Conservation (phyloP, 2,797 vertebrate species). For the Acanthurus lineatus region DNA sequence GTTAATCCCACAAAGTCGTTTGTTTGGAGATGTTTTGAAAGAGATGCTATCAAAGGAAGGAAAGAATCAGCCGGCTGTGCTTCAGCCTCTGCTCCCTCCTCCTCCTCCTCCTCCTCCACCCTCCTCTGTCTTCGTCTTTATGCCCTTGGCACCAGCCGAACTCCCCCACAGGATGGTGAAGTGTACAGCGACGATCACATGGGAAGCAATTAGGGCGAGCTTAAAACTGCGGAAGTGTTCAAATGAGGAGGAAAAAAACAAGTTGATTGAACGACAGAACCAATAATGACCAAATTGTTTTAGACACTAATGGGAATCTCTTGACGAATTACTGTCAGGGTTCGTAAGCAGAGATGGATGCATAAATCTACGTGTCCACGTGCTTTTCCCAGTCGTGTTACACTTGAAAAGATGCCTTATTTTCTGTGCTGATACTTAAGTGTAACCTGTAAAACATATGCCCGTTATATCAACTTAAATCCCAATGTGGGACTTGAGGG, state of each 20-base stretch:
- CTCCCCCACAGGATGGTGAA: slow-evolving; percentile 64
- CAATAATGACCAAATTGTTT: slow-evolving; percentile 66
- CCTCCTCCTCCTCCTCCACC: slow-evolving; percentile 10
- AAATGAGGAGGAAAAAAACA: slow-evolving; percentile 44
- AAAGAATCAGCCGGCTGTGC: slow-evolving; percentile 26
- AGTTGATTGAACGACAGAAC: slow-evolving; percentile 69
- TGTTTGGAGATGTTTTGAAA: slow-evolving; percentile 63
- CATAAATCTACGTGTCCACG: not conserved
- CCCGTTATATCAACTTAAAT: not conserved
- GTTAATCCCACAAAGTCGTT: slow-evolving; percentile 75
- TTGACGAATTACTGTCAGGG: slow-evolving; percentile 54
- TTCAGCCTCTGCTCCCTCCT: slow-evolving; percentile 37
- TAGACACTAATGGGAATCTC: slow-evolving; percentile 64
- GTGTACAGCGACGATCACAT: slow-evolving; percentile 59
- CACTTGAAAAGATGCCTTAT: slow-evolving; percentile 20
- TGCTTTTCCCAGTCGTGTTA: slow-evolving; percentile 9
- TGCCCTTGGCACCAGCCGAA: slow-evolving; percentile 70
- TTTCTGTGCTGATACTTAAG: not conserved
- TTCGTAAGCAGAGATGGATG: slow-evolving; percentile 29
- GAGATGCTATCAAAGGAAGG: slow-evolving; percentile 44
- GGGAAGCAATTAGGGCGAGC: slow-evolving; percentile 77
- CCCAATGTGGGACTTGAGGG: not conserved
- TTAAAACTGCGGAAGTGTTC: slow-evolving; percentile 56
- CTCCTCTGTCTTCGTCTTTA: slow-evolving; percentile 43
- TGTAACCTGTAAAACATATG: not conserved